Conservation (phyloP, 2,888 invertebrate genomes). For the Caenorhabditis sp. region DNA sequence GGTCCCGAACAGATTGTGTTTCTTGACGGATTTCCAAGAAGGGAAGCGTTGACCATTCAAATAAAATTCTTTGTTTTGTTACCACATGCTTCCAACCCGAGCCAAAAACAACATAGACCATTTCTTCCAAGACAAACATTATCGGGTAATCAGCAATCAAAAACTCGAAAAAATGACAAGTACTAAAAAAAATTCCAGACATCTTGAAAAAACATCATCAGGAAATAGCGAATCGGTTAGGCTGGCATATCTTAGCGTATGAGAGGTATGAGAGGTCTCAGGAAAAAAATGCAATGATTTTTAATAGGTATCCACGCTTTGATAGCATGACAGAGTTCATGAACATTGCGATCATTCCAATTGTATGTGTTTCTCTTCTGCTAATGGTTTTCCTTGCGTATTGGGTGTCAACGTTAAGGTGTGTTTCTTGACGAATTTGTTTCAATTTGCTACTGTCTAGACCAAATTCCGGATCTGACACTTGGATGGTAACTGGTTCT, state of each 20-base stretch:
- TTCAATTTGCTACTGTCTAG: conserved; percentile 36
- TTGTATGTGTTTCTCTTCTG: conserved; percentile 78
- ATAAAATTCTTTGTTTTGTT: conserved; percentile 78
- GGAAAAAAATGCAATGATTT: too few species aligned
- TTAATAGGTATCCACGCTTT: conserved; percentile 78
- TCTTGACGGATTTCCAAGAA: conserved; percentile 78
- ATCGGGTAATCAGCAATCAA: conserved; percentile 74
- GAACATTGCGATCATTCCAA: conserved; percentile 81
- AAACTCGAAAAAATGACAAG: conserved; percentile 49
- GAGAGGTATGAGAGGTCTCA: conserved; percentile 62
- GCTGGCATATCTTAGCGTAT: conserved; percentile 78
- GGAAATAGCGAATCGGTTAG: conserved; percentile 76
- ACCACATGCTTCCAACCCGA: conserved; percentile 72
- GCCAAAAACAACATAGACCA: conserved; percentile 70
- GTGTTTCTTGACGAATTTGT: background rate
- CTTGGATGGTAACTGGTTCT: conserved; percentile 81
- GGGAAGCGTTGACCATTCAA: conserved; percentile 75
- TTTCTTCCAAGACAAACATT: conserved; percentile 74
- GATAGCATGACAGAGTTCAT: conserved; percentile 81
- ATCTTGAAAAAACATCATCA: conserved; percentile 73
- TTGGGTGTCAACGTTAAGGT: conserved; percentile 78
- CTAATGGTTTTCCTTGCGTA: conserved; percentile 82
- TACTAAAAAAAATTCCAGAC: conserved; percentile 61
- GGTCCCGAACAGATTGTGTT: conserved; percentile 77
- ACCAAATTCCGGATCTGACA: conserved; percentile 73